Base-by-base conservation (phyloP, 2,113 vertebrate species). In the Catharus fuscescens region DNA sequence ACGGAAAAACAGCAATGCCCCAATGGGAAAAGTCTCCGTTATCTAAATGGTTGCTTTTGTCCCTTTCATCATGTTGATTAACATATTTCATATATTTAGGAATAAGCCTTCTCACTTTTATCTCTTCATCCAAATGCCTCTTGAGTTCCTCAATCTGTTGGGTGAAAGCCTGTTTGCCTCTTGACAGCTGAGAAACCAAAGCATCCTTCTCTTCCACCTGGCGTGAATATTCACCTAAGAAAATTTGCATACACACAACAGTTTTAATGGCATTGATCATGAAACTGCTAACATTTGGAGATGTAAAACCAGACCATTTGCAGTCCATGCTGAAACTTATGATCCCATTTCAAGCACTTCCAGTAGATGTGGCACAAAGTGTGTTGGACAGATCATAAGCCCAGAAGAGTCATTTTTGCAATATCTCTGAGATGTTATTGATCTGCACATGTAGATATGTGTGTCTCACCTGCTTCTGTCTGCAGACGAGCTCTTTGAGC, bases 141-240 rank as follows among this genome's bases (percentile, higher is more conserved):
- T 77, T 77, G 20, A 77, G 73, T 38, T 74, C 71, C 42, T 74
- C 71, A 45, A 59, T 74, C 71, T 74, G 70, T 26, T 73, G 71
- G 8, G 72, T 76, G 9, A 76, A 76, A 18, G 72, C 72, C 10
- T 76, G 72, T 21, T 98, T 99, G n/a, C 96, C 97, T 86, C 98
- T 98, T 48, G 97, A 97, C 65, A 98, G 96, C 67, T 99, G 98
- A 88, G 98, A 98, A 60, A 99, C 95, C 40, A 98, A 81, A 28
- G 97, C 93, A 71, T 99, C 98, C 65, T 98, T 89, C 45, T 89
- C 86, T 2, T 82, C 86, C 40, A 90, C 31, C 4, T 70, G 88
- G 14, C 88, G 88, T 50, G 56, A 73, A 73, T 80, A 88, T 80
- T 88, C 86, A 44, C 86, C 98, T 99, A 47, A 77, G n/a, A 81